These are phyloP conservation scores for Andrena marginata DNA, from an alignment of 2,888 invertebrate species.

Conservation along the genomic window DNA sequence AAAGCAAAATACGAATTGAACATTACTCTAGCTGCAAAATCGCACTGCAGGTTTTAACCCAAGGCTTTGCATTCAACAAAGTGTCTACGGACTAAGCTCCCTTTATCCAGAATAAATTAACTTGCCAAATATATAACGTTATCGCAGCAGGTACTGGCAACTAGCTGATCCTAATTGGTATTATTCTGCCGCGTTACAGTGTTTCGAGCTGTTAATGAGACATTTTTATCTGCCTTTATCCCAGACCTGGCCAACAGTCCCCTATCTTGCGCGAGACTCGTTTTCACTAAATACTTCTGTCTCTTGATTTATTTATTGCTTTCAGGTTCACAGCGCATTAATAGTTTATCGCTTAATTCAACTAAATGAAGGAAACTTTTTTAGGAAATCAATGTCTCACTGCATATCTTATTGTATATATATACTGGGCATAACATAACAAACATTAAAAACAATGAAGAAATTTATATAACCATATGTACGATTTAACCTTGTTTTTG, in stretches of 20 bases:
- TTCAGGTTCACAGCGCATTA: neutral
- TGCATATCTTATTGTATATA: too few relatives aligned
- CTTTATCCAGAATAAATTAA: constrained; percentile 79
- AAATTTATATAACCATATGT: too few relatives aligned
- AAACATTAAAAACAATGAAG: too few relatives aligned
- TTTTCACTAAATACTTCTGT: neutral
- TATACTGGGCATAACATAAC: too few relatives aligned
- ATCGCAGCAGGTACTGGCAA: constrained; percentile 68
- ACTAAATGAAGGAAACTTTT: too few relatives aligned
- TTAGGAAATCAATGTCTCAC: too few relatives aligned
- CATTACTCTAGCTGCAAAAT: constrained; percentile 12
- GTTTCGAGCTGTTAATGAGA: constrained; percentile 62
- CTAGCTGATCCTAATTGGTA: constrained; percentile 67
- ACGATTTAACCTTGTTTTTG: too few relatives aligned
- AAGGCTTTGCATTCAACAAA: constrained; percentile 41
- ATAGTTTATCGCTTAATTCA: neutral
- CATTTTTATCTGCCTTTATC: constrained; percentile 59
- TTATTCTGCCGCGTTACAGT: constrained; percentile 59
- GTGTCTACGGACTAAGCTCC: constrained; percentile 55
- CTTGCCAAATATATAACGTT: constrained; percentile 76
- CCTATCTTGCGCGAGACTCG: constrained; percentile 8
- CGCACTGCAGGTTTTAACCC: constrained; percentile 26
- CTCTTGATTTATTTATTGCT: neutral
- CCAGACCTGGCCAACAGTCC: constrained; percentile 8
- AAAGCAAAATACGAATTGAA: neutral